Evolutionary conservation across 2,113 vertebrate genomes (phyloP), one percentile per base, ranked within the genome.

Genomic region (Nesoenas mayeri): DNA sequence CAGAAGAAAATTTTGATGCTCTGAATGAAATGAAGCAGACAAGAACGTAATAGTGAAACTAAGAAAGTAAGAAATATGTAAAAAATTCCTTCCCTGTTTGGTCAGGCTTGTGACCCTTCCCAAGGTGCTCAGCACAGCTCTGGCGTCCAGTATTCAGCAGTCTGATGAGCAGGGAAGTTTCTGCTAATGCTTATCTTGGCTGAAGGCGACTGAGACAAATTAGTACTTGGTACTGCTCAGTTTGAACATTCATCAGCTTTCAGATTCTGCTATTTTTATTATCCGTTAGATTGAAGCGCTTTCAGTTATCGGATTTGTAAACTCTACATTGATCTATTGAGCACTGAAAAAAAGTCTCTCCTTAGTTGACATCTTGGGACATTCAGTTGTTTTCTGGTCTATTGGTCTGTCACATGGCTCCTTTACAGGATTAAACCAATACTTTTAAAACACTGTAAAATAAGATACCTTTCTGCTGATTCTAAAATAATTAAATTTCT

Each of bases 61-160:
- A 60, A 6, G 29, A 64, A 34, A 12, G 16, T 44, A 56, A 71
- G 34, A 91, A 84, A 75, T 15, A 15, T 0, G 0, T 48, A 65
- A 91, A 53, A 61, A 7, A 13, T 65, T 61, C 26, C 10, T 54
- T 20, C 5, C 14, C 4, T 54, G 9, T 42, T 28, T 44, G 32
- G 26, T 48, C 25, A n/a, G 40, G 15, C 20, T 34, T 31, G 19
- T 48, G 32, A 75, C 24, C 10, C 44, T 65, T 20, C 18, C 38
- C 61, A 44, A 36, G 15, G 15, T 2, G 1, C 31, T 57, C 22
- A 54, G 20, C 18, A 10, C 36, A 70, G 64, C 5, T 69, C 47
- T 5, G 0, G 1, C 32, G 22, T 7, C 47, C 5, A 5, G 15
- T 79, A 9, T 14, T 16, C 44, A 77, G 44, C 6, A 77, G 7